Evolutionary conservation across 2,888 invertebrate species (phyloP).

Genomic region (Octodonta nipae): DNA sequence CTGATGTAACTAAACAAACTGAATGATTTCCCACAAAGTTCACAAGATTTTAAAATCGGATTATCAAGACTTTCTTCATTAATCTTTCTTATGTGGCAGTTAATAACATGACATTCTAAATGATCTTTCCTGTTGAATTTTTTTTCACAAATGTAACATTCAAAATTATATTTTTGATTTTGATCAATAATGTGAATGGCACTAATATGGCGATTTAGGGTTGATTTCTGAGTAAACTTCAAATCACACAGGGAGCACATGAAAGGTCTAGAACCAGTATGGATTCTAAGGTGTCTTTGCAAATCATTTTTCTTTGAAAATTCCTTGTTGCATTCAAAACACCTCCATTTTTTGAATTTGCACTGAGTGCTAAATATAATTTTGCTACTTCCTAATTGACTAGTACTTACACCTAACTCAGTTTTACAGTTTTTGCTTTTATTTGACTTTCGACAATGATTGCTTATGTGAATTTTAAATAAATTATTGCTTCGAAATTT

Average conservation of each 20-base stretch:
- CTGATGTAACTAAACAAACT: slow-evolving; percentile 14
- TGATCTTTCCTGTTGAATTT: slow-evolving; percentile 19
- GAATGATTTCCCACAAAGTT: slow-evolving; percentile 21
- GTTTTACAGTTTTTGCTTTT: too few species aligned
- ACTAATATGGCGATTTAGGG: slow-evolving; percentile 23
- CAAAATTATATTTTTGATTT: slow-evolving; percentile 16
- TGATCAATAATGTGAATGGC: slow-evolving; percentile 19
- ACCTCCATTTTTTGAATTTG: too few species aligned
- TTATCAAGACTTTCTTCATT: slow-evolving; percentile 10
- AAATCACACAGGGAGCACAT: slow-evolving; percentile 22
- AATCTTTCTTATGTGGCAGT: slow-evolving; percentile 20
- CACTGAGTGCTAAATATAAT: too few species aligned
- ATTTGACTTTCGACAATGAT: not conserved
- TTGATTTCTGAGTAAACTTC: slow-evolving; percentile 22
- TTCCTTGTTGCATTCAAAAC: not conserved
- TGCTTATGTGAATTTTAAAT: not conserved
- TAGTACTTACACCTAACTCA: too few species aligned
- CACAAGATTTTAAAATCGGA: slow-evolving; percentile 11
- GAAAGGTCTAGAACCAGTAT: slow-evolving; percentile 15
- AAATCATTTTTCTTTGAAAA: slow-evolving; percentile 11
- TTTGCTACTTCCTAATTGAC: too few species aligned
- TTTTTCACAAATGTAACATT: slow-evolving; percentile 20
- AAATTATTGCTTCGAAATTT: not conserved
- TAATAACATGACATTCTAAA: slow-evolving; percentile 17
- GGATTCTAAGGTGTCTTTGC: slow-evolving; percentile 11